Conservation (phyloP, 1,140 invertebrate genomes). For the Vanessa atalanta region DNA sequence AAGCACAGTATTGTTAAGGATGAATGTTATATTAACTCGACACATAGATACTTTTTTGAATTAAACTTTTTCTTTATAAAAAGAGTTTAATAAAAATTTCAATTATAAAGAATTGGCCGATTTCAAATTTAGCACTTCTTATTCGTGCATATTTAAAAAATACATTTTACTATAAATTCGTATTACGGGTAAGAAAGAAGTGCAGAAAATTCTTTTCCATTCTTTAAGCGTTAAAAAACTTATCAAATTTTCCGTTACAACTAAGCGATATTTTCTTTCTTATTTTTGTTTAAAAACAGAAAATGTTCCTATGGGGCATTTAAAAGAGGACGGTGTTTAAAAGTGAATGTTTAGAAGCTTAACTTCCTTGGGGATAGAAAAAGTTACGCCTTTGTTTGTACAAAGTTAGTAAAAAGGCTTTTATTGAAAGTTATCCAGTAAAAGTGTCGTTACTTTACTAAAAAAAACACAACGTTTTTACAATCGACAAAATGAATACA, state of each 20-base stretch:
- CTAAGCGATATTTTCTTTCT: neutral
- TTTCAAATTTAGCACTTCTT: too few species aligned
- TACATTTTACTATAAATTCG: too few species aligned
- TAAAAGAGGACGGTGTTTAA: constrained; percentile 28
- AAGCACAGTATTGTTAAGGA: too few species aligned
- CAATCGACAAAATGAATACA: neutral
- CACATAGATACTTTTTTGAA: neutral
- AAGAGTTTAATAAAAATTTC: too few species aligned
- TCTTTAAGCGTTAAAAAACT: neutral
- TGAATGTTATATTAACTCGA: neutral
- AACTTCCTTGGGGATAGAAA: constrained; percentile 26
- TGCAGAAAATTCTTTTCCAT: neutral
- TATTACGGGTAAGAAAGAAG: neutral
- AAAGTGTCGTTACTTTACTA: neutral
- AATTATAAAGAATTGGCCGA: too few species aligned
- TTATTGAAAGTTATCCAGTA: constrained; percentile 23
- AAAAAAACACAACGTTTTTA: neutral
- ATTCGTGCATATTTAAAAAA: too few species aligned
- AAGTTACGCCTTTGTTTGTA: constrained; percentile 31
- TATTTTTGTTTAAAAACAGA: constrained; percentile 15
- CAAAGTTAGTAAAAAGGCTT: constrained; percentile 18
- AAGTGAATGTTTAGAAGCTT: constrained; percentile 27
- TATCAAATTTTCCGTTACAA: constrained; percentile 3
- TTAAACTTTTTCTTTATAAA: too few species aligned
- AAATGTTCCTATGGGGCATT: constrained; percentile 15